A percentile compares a stretch with the other conserved stretches of the same genome.
Conservation (phyloP, 1,140 invertebrate genomes). For the Zaprionus davidi region DNA sequence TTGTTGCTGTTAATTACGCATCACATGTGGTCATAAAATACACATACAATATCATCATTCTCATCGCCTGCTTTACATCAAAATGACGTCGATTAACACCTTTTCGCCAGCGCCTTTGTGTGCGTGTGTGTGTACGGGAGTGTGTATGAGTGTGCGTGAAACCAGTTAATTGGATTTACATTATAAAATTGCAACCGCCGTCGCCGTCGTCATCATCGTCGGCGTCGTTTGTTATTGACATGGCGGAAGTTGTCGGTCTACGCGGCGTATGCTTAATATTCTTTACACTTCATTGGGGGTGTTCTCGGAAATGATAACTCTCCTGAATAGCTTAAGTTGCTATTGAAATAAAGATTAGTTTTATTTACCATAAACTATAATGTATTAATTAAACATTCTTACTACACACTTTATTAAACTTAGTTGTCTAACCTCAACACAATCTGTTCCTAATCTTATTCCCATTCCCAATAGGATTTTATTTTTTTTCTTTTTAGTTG, state of each 20-base stretch:
- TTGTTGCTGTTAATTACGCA: slow-evolving; percentile 74
- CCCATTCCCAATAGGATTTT: too few species aligned
- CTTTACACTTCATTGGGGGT: slow-evolving; percentile 11
- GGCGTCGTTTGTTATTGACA: slow-evolving; percentile 39
- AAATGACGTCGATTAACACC: slow-evolving; percentile 81
- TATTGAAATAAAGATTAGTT: not conserved
- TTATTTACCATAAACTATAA: too few species aligned
- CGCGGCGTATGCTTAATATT: slow-evolving; percentile 69
- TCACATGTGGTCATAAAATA: slow-evolving; percentile 51
- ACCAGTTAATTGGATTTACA: slow-evolving; percentile 78
- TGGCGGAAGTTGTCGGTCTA: slow-evolving; percentile 28
- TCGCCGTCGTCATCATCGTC: slow-evolving; percentile 46
- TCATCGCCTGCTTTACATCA: slow-evolving; percentile 74
- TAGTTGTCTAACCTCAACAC: too few species aligned
- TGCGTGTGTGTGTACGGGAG: slow-evolving; percentile 6
- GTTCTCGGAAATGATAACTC: not conserved
- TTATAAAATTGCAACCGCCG: slow-evolving; percentile 75
- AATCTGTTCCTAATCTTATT: too few species aligned
- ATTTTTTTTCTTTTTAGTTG: too few species aligned
- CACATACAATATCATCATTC: slow-evolving; percentile 50
- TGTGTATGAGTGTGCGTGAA: slow-evolving; percentile 29
- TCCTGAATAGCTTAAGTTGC: not conserved
- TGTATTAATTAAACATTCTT: too few species aligned
- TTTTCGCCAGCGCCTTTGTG: slow-evolving; percentile 30
- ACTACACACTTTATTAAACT: too few species aligned